A percentile compares a stretch with the other conserved stretches of the same genome.
Evolutionary conservation across 2,113 vertebrate genomes (phyloP).

Genomic region (Holacanthus passer): DNA sequence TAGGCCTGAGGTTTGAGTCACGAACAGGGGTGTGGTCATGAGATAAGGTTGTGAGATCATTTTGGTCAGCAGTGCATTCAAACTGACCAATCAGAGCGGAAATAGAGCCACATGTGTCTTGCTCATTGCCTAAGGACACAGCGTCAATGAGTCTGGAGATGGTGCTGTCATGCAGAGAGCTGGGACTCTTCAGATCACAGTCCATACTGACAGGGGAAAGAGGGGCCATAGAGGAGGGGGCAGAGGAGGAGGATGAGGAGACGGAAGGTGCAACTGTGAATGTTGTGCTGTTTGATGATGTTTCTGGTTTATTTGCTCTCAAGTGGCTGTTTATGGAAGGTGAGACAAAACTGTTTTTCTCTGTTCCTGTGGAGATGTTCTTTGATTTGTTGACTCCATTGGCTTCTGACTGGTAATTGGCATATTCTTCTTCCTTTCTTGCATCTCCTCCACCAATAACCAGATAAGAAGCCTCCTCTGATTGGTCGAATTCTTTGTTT

Average conservation of each 20-base stretch:
- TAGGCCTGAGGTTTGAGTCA: slow-evolving; percentile 50
- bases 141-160: slow-evolving; percentile 93
- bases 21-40: slow-evolving; percentile 17
- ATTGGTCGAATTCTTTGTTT: slow-evolving; percentile 50
- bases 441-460: slow-evolving; percentile 69
- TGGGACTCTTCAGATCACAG: slow-evolving; percentile 71
- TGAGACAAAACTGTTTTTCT: slow-evolving; percentile 26
- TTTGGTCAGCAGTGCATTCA: slow-evolving; percentile 83
- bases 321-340: slow-evolving; percentile 33
- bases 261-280: slow-evolving; percentile 67
- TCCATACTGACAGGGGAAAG: slow-evolving; percentile 64
- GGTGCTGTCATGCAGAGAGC: slow-evolving; percentile 87
- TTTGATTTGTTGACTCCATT: slow-evolving; percentile 52
- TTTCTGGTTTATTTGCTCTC: slow-evolving; percentile 68
- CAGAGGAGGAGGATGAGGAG: slow-evolving; percentile 71
- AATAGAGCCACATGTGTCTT: slow-evolving; percentile 87
- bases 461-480: slow-evolving; percentile 76
- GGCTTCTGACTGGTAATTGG: slow-evolving; percentile 62
- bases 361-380: slow-evolving; percentile 20
- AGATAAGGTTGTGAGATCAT: slow-evolving; percentile 58
- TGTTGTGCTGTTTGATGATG: slow-evolving; percentile 63
- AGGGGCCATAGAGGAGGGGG: slow-evolving; percentile 52
- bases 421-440: slow-evolving; percentile 65
- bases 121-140: slow-evolving; percentile 86
- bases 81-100: slow-evolving; percentile 91